Evolutionary conservation across 2,888 invertebrate species (phyloP).

Genomic region (Thera obeliscata): DNA sequence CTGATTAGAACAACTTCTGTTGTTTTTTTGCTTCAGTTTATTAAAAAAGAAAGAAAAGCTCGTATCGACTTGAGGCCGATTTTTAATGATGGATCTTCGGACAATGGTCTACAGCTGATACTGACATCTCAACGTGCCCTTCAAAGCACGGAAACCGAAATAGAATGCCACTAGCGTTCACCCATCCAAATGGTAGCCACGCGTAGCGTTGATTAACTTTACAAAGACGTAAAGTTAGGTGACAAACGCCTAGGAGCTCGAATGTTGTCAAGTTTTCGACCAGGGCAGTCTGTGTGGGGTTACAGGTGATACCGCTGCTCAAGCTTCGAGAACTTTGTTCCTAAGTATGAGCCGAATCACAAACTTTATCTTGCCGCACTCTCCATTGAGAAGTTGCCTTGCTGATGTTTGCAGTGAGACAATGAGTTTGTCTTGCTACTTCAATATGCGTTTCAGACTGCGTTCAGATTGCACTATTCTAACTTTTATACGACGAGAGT

Average conservation of each 20-base stretch:
- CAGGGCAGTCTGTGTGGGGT: slow-evolving; percentile 53
- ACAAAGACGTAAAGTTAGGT: slow-evolving; percentile 42
- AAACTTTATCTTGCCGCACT: slow-evolving; percentile 64
- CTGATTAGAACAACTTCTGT: too few relatives aligned
- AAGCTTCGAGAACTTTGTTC: slow-evolving; percentile 62
- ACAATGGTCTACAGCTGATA: too few relatives aligned
- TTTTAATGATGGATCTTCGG: too few relatives aligned
- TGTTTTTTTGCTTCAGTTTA: too few relatives aligned
- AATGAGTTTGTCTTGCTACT: slow-evolving; percentile 73
- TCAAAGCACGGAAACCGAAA: too few relatives aligned
- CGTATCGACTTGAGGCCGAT: too few relatives aligned
- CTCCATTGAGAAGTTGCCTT: slow-evolving; percentile 67
- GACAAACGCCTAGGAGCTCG: slow-evolving; percentile 49
- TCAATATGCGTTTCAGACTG: slow-evolving; percentile 60
- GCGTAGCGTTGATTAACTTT: neutral
- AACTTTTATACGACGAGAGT: slow-evolving; percentile 26
- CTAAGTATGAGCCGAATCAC: slow-evolving; percentile 66
- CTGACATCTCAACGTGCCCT: too few relatives aligned
- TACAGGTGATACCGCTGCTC: slow-evolving; percentile 67
- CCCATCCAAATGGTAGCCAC: neutral
- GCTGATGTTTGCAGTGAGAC: slow-evolving; percentile 62
- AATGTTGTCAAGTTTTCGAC: slow-evolving; percentile 58
- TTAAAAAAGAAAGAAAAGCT: too few relatives aligned
- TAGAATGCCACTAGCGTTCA: neutral
- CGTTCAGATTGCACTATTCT: slow-evolving; percentile 34